These are phyloP conservation scores for Pygoscelis antarcticus DNA, from an alignment of 2,113 vertebrate species.

Conservation along the genomic window DNA sequence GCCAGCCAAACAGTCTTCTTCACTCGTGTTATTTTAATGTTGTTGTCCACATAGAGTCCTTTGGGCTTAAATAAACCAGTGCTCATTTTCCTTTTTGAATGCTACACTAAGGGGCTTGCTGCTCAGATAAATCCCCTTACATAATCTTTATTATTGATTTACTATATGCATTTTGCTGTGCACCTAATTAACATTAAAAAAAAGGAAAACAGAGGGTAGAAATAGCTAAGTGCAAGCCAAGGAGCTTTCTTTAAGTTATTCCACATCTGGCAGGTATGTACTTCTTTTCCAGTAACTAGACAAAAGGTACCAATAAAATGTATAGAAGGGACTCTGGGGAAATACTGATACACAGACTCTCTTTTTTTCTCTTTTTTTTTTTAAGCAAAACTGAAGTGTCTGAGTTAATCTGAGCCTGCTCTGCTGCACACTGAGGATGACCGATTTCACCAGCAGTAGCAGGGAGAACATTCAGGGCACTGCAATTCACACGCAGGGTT, in stretches of 20 bases:
- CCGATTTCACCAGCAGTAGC: background rate
- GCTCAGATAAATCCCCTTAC: slow-evolving; percentile 11
- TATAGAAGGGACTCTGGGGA: background rate
- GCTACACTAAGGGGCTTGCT: background rate
- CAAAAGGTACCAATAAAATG: background rate
- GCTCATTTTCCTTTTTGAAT: background rate
- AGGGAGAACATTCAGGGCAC: background rate
- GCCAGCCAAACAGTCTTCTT: background rate
- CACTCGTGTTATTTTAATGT: background rate
- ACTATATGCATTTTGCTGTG: background rate
- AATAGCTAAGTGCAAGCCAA: slow-evolving; percentile 16
- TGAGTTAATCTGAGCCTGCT: background rate
- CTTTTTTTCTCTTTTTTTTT: background rate
- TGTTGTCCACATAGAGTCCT: background rate
- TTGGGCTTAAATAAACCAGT: background rate
- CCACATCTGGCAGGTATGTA: background rate
- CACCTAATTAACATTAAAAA: slow-evolving; percentile 23
- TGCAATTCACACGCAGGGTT: background rate
- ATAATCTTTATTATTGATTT: slow-evolving; percentile 39
- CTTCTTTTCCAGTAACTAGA: slow-evolving; percentile 26
- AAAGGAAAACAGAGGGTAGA: slow-evolving; percentile 7
- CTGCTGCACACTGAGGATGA: background rate
- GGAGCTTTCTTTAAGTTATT: slow-evolving; percentile 10
- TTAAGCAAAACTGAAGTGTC: background rate
- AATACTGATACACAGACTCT: background rate